Evolutionary conservation across 2,113 vertebrate species (phyloP), one percentile per base, ranked within the genome.

Genomic region (Hymenochirus boettgeri): DNA sequence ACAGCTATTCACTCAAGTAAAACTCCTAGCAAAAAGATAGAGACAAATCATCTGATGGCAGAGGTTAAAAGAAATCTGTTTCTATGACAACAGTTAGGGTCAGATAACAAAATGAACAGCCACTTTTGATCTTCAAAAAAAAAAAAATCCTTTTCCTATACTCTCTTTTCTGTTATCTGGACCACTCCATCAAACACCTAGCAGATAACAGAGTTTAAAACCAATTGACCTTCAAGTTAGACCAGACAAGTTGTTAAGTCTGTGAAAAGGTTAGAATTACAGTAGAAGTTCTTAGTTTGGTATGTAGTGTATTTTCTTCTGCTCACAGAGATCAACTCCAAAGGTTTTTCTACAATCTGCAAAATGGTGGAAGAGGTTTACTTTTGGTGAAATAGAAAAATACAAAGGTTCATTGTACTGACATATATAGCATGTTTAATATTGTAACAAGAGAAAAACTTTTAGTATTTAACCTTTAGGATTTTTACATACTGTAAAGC

Each of bases 121-220:
- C 81, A 81, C 83, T 91, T 85, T 87, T 91, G 90, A 91, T 93
- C 86, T 88, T 89, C 80, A 87, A 86, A 55, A 53, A 61, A 73
- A 80, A 87, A 86, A 55, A 53, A 61, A 73, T 80, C 77, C 80
- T 87, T 89, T 87, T 77, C 81, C 84, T 89, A 87, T 88, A 84
- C 90, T 89, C 85, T 84, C 82, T 85, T 76, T 73, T 78, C 78
- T 82, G 82, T 94, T 94, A 95, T 97, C 92, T 89, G 82, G 87
- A 83, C 86, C 81, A 86, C 87, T 90, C 89, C 89, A 93, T 96
- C 93, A 94, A 85, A 91, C 83, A 83, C 74, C 81, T 76, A 19
- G 47, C 80, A 86, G 92, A 95, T 93, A 94, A 91, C 86, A 85
- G 80, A 85, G 79, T 77, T 85, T 82, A 92, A 91, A 93, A 91